These are phyloP conservation scores for Glyphotaelius pellucidus DNA, from an alignment of 2,888 invertebrate species.

Conservation along the genomic window DNA sequence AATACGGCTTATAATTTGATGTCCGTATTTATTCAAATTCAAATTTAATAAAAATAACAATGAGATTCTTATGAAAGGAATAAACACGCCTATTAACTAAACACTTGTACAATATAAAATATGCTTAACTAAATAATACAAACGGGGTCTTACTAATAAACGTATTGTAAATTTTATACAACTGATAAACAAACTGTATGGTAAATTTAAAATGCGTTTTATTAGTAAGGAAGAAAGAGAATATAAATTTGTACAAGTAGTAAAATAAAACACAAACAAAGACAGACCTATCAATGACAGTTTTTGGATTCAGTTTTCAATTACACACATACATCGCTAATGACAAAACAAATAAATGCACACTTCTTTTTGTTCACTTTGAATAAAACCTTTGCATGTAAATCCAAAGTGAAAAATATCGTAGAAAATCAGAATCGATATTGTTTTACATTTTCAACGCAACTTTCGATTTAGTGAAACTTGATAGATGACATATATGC, in stretches of 20 bases:
- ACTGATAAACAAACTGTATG: too few relatives aligned
- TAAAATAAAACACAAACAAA: neutral
- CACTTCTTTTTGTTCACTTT: neutral
- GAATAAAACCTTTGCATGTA: too few relatives aligned
- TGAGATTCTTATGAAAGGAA: neutral
- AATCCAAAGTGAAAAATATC: neutral
- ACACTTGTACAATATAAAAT: neutral
- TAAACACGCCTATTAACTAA: neutral
- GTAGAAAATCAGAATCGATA: neutral
- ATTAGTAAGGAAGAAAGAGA: neutral
- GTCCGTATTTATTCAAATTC: neutral
- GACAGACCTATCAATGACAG: neutral
- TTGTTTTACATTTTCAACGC: neutral
- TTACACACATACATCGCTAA: too few relatives aligned
- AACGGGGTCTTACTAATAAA: neutral
- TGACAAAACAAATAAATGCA: too few relatives aligned
- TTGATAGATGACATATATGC: too few relatives aligned
- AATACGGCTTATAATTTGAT: neutral
- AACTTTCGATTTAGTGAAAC: too few relatives aligned
- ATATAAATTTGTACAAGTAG: neutral
- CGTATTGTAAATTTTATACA: too few relatives aligned
- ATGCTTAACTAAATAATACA: neutral
- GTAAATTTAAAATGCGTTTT: too few relatives aligned
- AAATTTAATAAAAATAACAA: neutral
- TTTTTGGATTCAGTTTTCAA: too few relatives aligned